Percentiles rank a stretch among this genome's conserved stretches.
Evolutionary conservation across 2,888 invertebrate genomes (phyloP).

Genomic region (Aricia artaxerxes): DNA sequence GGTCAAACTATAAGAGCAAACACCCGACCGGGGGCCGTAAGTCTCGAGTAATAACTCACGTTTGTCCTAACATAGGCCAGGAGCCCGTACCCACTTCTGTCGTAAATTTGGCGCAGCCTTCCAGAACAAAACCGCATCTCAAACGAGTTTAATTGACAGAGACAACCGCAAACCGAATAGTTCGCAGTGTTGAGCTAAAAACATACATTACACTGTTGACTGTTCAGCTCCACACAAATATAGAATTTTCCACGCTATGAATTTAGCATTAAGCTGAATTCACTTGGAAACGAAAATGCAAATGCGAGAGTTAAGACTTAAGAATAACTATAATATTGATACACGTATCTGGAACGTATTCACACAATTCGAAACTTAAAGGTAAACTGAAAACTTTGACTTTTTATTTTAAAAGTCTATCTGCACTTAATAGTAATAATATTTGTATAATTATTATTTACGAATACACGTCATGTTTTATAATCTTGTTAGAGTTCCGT

Average conservation of each 20-base stretch:
- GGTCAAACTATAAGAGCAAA: background rate
- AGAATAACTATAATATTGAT: background rate
- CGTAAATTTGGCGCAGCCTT: conserved; percentile 47
- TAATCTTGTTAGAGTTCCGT: no score
- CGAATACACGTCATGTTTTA: no score
- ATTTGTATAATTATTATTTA: no score
- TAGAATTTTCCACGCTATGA: background rate
- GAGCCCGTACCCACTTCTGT: conserved; percentile 42
- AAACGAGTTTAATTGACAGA: conserved; percentile 55
- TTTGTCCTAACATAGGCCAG: conserved; percentile 36
- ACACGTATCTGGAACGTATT: background rate
- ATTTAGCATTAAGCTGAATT: background rate
- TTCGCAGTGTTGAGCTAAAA: conserved; percentile 30
- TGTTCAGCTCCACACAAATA: conserved; percentile 8
- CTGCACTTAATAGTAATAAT: no score
- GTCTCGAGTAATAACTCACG: conserved; percentile 37
- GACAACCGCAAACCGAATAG: conserved; percentile 46
- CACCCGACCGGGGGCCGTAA: background rate
- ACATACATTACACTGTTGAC: conserved; percentile 28
- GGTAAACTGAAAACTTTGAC: no score
- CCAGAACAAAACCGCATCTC: conserved; percentile 43
- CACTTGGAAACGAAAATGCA: background rate
- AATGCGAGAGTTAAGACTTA: background rate
- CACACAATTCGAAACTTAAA: background rate
- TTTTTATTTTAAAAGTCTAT: no score